Evolutionary conservation across 2,888 invertebrate species (phyloP), one percentile per base, ranked within the genome.

Genomic region (Eupithecia dodoneata): DNA sequence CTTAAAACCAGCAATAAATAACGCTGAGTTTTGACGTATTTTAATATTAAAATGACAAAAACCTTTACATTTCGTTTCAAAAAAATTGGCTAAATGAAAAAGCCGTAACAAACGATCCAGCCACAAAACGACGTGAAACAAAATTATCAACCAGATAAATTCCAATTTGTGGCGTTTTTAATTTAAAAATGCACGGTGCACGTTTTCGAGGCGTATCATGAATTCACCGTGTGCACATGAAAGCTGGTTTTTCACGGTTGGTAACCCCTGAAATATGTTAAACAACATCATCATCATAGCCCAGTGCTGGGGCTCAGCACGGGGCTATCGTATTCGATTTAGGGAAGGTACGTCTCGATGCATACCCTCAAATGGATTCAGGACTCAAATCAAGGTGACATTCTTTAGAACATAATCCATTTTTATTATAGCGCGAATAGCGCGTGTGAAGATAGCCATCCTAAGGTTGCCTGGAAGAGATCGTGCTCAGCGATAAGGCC

Each of bases 161-260:
- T 74, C 3, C 45, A 76, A 65, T 72, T 72, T 76, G 72, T 74
- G 78, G 74, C 74, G 55, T 76, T 76, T 76, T 79, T 76, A 79
- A 76, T 79, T 79, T 74, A 72, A 79, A 79, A 79, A 72, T 72
- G 74, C 76, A 65, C 55, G 41, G 78, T 76, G 72, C 63, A 74
- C 66, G 65, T 72, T 72, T 78, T 74, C 30, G 72, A 12, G 73
- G 74, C 75, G 74, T 72, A 72, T 44, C 70, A 66, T 72, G 63
- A 63, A 63, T 69, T 69, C 30, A 30, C 63, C 55, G 73, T 52
- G 52, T 67, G 73, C n/a, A 10, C 15, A 49, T 74, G 65, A 77
- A 75, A 75, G 55, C 65, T 59, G 59, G 47, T 52, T 70, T 77
- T 45, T 70, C 63, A 72, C 66, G 70, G 75, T 73, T 71, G 49